Conservation (phyloP, 2,888 invertebrate species). For the Mimumesa dahlbomi region DNA sequence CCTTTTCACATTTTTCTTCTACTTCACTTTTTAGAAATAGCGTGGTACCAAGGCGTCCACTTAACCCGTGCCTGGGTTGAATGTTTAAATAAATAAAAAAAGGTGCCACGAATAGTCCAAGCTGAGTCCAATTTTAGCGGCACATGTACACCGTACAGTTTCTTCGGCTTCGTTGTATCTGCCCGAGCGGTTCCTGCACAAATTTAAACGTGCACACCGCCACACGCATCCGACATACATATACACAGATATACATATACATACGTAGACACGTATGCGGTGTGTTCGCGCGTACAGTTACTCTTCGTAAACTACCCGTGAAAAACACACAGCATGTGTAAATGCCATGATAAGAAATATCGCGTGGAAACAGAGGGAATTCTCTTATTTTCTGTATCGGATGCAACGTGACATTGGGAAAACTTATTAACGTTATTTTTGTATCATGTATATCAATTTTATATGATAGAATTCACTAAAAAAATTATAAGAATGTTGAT, state of each 20-base stretch:
- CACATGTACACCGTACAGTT: conserved; percentile 8
- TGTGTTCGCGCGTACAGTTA: background rate
- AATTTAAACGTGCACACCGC: conserved; percentile 3
- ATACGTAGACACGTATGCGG: background rate
- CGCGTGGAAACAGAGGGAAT: background rate
- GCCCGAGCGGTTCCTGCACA: conserved; percentile 6
- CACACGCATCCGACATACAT: too few species aligned
- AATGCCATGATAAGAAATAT: background rate
- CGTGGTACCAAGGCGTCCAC: too few species aligned
- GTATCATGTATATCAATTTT: too few species aligned
- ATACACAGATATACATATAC: conserved; percentile 3
- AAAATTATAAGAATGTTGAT: too few species aligned
- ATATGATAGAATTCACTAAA: too few species aligned
- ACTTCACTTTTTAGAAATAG: too few species aligned
- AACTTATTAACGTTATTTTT: too few species aligned
- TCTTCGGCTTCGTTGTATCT: conserved; percentile 14
- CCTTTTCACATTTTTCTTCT: too few species aligned
- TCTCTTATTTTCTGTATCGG: background rate
- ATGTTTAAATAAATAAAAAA: conserved; percentile 15
- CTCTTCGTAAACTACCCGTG: conserved; percentile 20
- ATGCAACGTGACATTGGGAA: too few species aligned
- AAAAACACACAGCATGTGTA: background rate
- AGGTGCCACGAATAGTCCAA: conserved; percentile 18
- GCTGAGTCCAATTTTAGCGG: conserved; percentile 29
- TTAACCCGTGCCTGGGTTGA: too few species aligned